These are phyloP conservation scores for Carettochelys insculpta DNA, from an alignment of 2,113 vertebrate genomes.

Conservation along the genomic window DNA sequence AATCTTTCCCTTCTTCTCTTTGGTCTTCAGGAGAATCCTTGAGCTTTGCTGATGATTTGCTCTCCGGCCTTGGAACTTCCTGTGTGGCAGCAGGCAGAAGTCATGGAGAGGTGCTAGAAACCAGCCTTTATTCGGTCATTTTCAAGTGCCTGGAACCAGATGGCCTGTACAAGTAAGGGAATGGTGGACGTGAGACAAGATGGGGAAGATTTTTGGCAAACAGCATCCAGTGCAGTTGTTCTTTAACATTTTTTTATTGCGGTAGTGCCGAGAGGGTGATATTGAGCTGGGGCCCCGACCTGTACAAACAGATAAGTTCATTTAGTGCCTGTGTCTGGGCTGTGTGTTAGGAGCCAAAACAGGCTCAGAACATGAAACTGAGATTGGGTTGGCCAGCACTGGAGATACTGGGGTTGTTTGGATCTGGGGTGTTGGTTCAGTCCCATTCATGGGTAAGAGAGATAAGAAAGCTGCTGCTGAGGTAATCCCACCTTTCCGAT, in stretches of 20 bases:
- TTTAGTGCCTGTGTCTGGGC: background rate
- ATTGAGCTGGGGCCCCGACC: accelerated
- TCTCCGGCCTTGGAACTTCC: conserved; percentile 93
- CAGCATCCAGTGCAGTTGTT: background rate
- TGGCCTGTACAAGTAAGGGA: conserved; percentile 97
- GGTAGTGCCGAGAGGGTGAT: background rate
- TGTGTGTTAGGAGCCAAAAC: background rate
- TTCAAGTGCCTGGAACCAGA: conserved; percentile 99
- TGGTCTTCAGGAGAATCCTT: conserved; percentile 90
- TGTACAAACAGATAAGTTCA: background rate
- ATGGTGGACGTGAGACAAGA: background rate
- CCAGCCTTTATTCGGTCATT: conserved; percentile 91
- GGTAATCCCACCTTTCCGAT: background rate
- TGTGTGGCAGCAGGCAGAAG: conserved; percentile 93
- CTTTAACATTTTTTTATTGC: background rate
- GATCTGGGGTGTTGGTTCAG: background rate
- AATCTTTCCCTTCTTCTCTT: conserved; percentile 21
- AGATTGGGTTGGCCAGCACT: background rate
- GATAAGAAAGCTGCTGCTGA: background rate
- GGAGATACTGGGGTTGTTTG: background rate
- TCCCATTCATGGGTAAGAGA: background rate
- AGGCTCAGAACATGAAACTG: background rate
- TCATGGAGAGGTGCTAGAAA: conserved; percentile 85
- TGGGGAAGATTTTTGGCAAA: background rate
- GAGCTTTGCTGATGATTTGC: conserved; percentile 94